Evolutionary conservation across 1,140 invertebrate genomes (phyloP), one percentile per base, ranked within the genome.

Genomic region (Andricus grossulariae): DNA sequence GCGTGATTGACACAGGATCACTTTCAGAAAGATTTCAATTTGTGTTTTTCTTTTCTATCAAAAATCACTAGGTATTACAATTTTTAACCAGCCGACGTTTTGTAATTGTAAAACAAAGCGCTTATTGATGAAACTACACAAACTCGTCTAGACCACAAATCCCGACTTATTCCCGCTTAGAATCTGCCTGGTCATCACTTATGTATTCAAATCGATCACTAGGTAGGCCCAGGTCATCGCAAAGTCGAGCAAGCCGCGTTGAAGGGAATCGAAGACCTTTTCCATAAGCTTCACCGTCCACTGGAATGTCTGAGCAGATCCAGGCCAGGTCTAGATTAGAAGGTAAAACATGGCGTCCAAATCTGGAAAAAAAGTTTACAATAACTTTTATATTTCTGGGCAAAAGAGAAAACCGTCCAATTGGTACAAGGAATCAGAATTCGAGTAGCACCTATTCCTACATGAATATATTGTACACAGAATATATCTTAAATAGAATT

Each of bases 201-300:
- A 54, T 77, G 19, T 39, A 16, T 13, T 81, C 75, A 39, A 66
- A 72, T 49, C 60, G 25, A 66, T 66, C 16, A 45, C 39, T 66
- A 8, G 25, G 32, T 39, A 66, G 60, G 60, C 71, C 45, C n/a
- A 89, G 16, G 0, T 73, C 71, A 32, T 86, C 81, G 72, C 88
- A 89, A 8, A 90, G 70, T 54, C 83, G 82, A 0, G 82, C 19
- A 15, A 89, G 50, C 45, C 84, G 83, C 12, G 82, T 66, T 7
- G 83, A 72, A 55, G 84, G 83, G 7, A 80, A 52, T n/a, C 75
- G 81, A 3, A 84, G 32, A 15, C 76, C 57, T 57, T 72, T 70
- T 78, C 81, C 2, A 60, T 25, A 18, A 75, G 80, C 18, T 66
- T 74, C 19, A 12, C 84, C 19, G 55, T 80, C 77, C 16, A 74